Conservation (phyloP, 2,797 vertebrate genomes). For the Philypnodon macrostomus region DNA sequence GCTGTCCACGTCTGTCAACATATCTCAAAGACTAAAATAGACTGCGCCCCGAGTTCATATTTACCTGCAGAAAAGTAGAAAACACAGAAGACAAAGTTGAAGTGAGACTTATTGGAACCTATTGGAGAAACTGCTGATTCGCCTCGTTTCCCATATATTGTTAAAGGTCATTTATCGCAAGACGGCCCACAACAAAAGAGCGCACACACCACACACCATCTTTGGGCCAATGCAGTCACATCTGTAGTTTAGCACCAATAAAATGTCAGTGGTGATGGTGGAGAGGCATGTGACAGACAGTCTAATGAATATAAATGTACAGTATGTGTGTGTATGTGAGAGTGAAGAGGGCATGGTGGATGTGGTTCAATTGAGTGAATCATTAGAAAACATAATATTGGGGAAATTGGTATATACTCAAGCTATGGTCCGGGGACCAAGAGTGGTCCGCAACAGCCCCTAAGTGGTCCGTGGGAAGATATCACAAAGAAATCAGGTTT, state of each 20-base stretch:
- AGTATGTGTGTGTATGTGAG: background rate
- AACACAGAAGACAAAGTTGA: constrained; percentile 13
- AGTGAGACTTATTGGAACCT: constrained; percentile 27
- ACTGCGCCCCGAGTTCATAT: constrained; percentile 6
- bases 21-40: no score
- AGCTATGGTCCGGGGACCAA: no score
- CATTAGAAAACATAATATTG: constrained; percentile 3
- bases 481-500: no score
- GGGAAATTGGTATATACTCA: background rate
- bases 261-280: constrained; percentile 16
- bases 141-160: constrained; percentile 33
- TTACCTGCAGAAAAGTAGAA: constrained; percentile 31
- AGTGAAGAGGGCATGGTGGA: constrained; percentile 3
- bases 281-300: background rate
- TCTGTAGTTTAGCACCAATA: constrained; percentile 14
- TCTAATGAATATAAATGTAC: constrained; percentile 8
- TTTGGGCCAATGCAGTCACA: constrained; percentile 7
- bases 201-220: constrained; percentile 11
- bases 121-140: constrained; percentile 37
- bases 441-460: no score
- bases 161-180: constrained; percentile 49
- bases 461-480: no score
- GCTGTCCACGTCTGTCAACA: constrained; percentile 2
- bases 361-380: constrained; percentile 4
- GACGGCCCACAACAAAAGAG: constrained; percentile 12